Evolutionary conservation across 2,888 invertebrate species (phyloP), one percentile per base, ranked within the genome.

Genomic region (Clanis bilineata): DNA sequence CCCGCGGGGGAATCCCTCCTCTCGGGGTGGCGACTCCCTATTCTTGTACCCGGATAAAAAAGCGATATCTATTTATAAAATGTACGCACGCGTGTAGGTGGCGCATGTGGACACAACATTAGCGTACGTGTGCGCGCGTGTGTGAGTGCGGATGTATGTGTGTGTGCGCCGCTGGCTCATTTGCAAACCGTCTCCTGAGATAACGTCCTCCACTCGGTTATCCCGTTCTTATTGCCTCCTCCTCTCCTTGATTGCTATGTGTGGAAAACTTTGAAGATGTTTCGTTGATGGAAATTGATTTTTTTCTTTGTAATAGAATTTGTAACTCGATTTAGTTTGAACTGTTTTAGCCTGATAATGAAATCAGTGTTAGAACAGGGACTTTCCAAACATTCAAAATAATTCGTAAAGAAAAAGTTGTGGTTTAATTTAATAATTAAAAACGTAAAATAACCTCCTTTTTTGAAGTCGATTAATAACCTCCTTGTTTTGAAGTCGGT

Each of bases 1-100:
- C 91, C 90, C 88, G 86, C 87, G 80, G 88, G 86, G 89, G 83
- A 77, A 77, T 79, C 83, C 83, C 81, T 85, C 82, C 77, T 80
- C 74, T 69, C 71, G 77, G 86, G 88, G 88, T 85, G 88, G 85
- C 82, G 78, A 84, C 85, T 86, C 89, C 87, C 85, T 79, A 89
- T 90, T 91, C 92, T 90, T 90, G 88, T 90, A 86, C 90, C 86
- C 85, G 90, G 90, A 91, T 91, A 91, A 92, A 92, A 92, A 92
- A 92, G 83, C 91, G 90, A 91, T 91, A 91, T 90, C 91, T 92
- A 91, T 92, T 92, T 92, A 92, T 92, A 90, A 90, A 90, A 90
- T 87, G 90, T 91, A 88, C 82, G 86, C 85, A 84, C 84, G 86
- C 83, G 80, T 83, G 83, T 83, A 82, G 77, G 83, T 77, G 72